Evolutionary conservation across 1,140 invertebrate genomes (phyloP), one percentile per base, ranked within the genome.

Genomic region (Bemisia tabaci): DNA sequence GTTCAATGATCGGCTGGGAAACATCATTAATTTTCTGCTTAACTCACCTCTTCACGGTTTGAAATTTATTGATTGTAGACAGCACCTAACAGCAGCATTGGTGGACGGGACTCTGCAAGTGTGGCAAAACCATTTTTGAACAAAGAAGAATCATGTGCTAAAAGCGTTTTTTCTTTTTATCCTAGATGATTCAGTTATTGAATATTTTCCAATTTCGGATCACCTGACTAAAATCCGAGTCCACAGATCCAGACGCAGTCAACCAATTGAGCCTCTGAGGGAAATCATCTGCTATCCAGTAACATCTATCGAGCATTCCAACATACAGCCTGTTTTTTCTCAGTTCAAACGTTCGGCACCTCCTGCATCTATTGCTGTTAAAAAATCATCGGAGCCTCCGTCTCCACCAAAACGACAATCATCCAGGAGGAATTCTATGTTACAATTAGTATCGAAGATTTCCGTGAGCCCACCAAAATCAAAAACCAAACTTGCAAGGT

Each of bases 201-300:
- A 91, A 79, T 90, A 89, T 77, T 88, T 89, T 76, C 88, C 89
- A 71, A 87, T 91, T 70, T 87, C 88, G 65, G 83, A 88, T 48
- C 89, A 87, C 65, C 77, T 90, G 72, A 90, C 87, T 68, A 84
- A 87, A 79, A 90, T 90, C 73, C 83, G 87, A 74, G 83, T 90
- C 22, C 86, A 87, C 74, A 88, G 85, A 76, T 62, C 48, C 26
- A 63, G 62, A 64, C 59, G 24, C 48, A 24, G 25, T 24, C 27
- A 59, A 22, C 21, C 26, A 9, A 17, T 48, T 48, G 69, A 67
- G 25, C 71, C 71, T 12, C 62, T 68, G 24, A 74, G 72, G 66
- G 81, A 84, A 77, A 79, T 83, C 17, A 74, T 84, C 60, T 85
- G 82, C 72, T 85, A 84, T 74, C 85, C 84, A 25, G 74, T 84